Base-by-base conservation (phyloP, 2,797 vertebrate genomes). In the Sciurus carolinensis region DNA sequence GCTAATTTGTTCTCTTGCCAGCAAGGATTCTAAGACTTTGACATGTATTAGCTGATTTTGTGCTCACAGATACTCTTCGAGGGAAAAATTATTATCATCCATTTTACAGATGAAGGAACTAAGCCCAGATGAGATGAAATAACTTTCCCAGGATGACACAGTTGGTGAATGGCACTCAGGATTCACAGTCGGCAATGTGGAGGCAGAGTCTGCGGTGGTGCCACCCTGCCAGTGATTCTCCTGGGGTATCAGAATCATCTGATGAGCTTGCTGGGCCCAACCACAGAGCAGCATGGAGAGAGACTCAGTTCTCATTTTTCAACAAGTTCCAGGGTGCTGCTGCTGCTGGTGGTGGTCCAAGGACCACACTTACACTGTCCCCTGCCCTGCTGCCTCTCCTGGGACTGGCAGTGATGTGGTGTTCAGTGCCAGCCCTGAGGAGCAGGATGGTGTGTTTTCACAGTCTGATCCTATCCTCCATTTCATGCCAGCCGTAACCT, bases 101-200 rank as follows among this genome's bases (percentile, higher is more conserved):
- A 9, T 44, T 79, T 93, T 71, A 91, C 59, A 83, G 47, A 50
- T 47, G 66, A 81, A 73, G 67, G 81, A 72, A 85, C 62, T 73
- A 82, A 73, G 47, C 54, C 72, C 33, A 62, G 72, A 76, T 75
- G 71, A 88, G 85, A 7, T 79, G 67, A 82, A 92, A 13, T 42
- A 13, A 30, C 47, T 94, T 90, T 52, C 75, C 64, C 69, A 67
- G 44, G 39, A 62, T 88, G 42, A n/a, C n/a, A 69, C 42, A 36
- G 26, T n/a, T 67, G 33, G 44, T 83, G 24, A 79, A 28, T 64
- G 72, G 44, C 69, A 67, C 62, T 94, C 57, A 92, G 79, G 66
- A 67, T 87, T 81, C 79, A 75, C 20, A 79, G n/a, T n/a, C 64
- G 66, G 85, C 52, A 77, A 22, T 33, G 3, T 42, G 39, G 57